These are phyloP conservation scores for Ictalurus punctatus DNA, from an alignment of 2,113 vertebrate genomes.

Conservation along the genomic window DNA sequence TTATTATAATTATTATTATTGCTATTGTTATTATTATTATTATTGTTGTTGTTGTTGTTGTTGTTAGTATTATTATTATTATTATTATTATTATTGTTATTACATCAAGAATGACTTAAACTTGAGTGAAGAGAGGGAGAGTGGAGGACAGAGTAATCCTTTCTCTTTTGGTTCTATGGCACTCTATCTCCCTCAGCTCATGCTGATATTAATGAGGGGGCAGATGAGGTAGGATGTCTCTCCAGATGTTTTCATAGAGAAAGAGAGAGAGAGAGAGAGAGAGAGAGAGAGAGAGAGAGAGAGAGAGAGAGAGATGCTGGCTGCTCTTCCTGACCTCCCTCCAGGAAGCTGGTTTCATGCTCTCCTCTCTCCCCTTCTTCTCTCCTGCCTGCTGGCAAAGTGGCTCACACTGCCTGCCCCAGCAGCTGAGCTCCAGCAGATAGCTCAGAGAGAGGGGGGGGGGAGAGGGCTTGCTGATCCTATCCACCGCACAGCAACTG, in stretches of 20 bases:
- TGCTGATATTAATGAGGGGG: conserved; percentile 50
- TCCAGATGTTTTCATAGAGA: conserved; percentile 51
- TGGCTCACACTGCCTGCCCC: conserved; percentile 40
- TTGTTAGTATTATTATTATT: background rate
- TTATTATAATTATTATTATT: too few species aligned
- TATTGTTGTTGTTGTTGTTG: too few species aligned
- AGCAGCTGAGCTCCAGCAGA: conserved; percentile 51
- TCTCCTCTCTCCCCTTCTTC: conserved; percentile 40
- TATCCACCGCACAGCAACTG: conserved; percentile 49
- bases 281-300: conserved; percentile 22
- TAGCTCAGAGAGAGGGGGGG: conserved; percentile 11
- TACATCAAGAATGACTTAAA: background rate
- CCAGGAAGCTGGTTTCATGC: conserved; percentile 54
- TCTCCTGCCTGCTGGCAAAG: conserved; percentile 52
- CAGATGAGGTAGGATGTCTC: conserved; percentile 45
- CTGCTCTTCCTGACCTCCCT: conserved; percentile 51
- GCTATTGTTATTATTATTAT: too few species aligned
- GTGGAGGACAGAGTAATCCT: background rate
- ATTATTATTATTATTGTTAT: too few species aligned
- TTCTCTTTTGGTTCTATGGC: conserved; percentile 16
- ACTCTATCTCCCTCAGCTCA: conserved; percentile 32
- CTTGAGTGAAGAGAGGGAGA: background rate
- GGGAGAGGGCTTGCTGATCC: conserved; percentile 34
- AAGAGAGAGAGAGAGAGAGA: conserved; percentile 15
- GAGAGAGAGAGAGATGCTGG: conserved; percentile 34